Evolutionary conservation across 2,888 invertebrate species (phyloP).

Genomic region (Cheilosia vulpina): DNA sequence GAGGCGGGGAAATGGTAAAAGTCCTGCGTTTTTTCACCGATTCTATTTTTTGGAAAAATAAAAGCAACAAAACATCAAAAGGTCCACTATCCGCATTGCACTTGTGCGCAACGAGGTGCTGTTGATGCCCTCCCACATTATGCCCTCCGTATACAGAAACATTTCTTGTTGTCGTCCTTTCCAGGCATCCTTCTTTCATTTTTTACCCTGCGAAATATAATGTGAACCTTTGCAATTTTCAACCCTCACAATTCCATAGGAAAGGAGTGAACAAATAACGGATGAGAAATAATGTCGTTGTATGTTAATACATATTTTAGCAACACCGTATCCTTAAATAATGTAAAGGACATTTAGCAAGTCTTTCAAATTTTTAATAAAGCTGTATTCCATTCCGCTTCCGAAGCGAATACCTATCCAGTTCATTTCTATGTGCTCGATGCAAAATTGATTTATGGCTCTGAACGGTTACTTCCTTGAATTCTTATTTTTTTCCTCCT

Average conservation of each 20-base stretch:
- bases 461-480: conserved; percentile 57
- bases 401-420: background rate
- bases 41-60: conserved; percentile 17
- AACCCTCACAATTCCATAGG: conserved; percentile 26
- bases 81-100: conserved; percentile 40
- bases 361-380: conserved; percentile 61
- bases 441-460: conserved; percentile 70
- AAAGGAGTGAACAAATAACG: conserved; percentile 15
- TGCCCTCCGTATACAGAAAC: conserved; percentile 14
- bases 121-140: conserved; percentile 26
- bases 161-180: conserved; percentile 35
- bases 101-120: conserved; percentile 26
- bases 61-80: conserved; percentile 48
- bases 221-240: background rate
- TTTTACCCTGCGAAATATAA: conserved; percentile 7
- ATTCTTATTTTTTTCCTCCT: conserved; percentile 31
- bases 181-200: conserved; percentile 22
- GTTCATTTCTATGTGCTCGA: conserved; percentile 15
- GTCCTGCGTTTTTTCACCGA: conserved; percentile 30
- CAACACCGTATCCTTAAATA: conserved; percentile 56
- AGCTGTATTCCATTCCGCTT: background rate
- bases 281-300: conserved; percentile 4
- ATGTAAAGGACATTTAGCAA: conserved; percentile 67
- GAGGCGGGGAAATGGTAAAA: conserved; percentile 36
- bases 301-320: conserved; percentile 29